Conservation (phyloP, 2,888 invertebrate species). For the Arge pagana region DNA sequence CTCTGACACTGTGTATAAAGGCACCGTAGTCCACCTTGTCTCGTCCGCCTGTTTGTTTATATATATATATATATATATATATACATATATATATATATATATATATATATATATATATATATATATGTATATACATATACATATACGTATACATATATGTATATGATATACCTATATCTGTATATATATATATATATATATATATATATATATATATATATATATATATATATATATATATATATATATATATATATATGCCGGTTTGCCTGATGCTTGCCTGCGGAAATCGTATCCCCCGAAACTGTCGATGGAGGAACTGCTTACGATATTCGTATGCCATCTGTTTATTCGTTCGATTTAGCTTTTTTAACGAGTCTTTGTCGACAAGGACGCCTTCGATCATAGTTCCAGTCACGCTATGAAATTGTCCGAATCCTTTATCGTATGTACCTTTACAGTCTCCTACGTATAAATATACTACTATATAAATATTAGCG, state of each 20-base stretch:
- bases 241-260: too few relatives aligned
- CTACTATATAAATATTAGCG: too few relatives aligned
- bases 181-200: background rate
- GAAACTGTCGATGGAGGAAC: conserved; percentile 1
- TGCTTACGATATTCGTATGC: conserved; percentile 10
- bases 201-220: background rate
- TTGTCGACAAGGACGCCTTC: conserved; percentile 14
- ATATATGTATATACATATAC: too few relatives aligned
- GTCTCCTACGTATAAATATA: too few relatives aligned
- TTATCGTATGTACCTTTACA: background rate
- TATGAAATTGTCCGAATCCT: conserved; percentile 3
- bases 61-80: background rate
- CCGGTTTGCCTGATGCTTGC: too few relatives aligned
- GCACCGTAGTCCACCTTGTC: too few relatives aligned
- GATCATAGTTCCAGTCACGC: conserved; percentile 13
- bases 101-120: too few relatives aligned
- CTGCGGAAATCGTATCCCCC: conserved; percentile 5
- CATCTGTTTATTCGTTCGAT: conserved; percentile 2
- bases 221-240: background rate
- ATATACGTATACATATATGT: too few relatives aligned
- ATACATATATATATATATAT: too few relatives aligned
- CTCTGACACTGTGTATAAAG: too few relatives aligned
- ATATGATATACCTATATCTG: too few relatives aligned
- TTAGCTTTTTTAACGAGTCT: background rate
- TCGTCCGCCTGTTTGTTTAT: background rate